Base-by-base conservation (phyloP, 2,113 vertebrate species). In the Vanacampus margaritifer region DNA sequence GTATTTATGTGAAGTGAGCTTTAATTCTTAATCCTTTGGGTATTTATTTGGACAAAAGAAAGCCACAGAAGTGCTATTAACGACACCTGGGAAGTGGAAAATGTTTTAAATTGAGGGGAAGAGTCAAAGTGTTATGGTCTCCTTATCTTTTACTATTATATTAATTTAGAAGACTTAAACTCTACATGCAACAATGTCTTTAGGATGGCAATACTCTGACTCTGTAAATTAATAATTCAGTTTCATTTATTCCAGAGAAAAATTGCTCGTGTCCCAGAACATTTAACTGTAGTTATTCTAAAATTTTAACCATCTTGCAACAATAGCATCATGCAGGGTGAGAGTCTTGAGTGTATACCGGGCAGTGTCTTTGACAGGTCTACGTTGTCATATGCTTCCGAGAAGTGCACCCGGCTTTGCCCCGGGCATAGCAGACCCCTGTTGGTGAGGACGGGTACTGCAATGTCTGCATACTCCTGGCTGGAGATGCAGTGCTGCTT, bases 401-500 rank as follows among this genome's bases (percentile, higher is more conserved):
- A 87, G 83, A 93, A 93, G 67, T 93, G 90, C 17, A 92, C 86
- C 60, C 77, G 85, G 57, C 78, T 74, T 3, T 74, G 57, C 6
- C 71, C n/a, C 0, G 91, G 89, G 48, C 84, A 88, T 37, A 80
- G 71, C 64, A 92, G 88, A 54, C 91, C 91, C 71, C 76, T 88
- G 80, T 59, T 90, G 84, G 92, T 93, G 63, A 92, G 85, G 56
- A 92, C 89, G 0, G 92, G 92, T 14, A 93, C 70, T 70, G 64
- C 65, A 0, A 65, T 32, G 45, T 83, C 69, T 12, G 86, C 65
- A 63, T 85, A 85, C 46, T 90, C 87, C 63, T 80, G 83, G 45
- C 68, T 80, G 64, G 63, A 83, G 24, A 79, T 37, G 9, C 87
- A 88, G 65, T 93, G 87, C 70, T 84, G 83, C 82, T 93, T 93